phyloP scores from a whole-genome alignment of 1,140 invertebrate species.

The Habropoda laboriosa region DNA sequence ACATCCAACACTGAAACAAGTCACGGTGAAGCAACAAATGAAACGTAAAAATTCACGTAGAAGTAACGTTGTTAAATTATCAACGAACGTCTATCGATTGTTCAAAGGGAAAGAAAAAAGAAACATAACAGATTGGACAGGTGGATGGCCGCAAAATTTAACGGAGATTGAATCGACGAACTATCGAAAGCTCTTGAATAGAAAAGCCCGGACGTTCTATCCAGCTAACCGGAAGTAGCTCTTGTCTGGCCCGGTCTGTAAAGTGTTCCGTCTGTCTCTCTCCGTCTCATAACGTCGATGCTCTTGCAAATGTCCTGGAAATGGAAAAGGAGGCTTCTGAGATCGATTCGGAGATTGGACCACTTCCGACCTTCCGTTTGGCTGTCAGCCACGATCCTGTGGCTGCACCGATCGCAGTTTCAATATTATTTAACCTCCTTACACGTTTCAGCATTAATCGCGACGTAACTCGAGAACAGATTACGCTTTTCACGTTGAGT shows the following conservation, averaged over 20 bases:
- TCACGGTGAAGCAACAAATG: no score
- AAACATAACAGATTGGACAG: constrained; percentile 18
- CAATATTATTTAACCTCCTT: constrained; percentile 49
- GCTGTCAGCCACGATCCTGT: constrained; percentile 59
- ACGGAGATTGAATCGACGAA: constrained; percentile 42
- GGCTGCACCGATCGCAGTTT: constrained; percentile 51
- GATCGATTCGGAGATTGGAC: constrained; percentile 70
- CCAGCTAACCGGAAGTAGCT: constrained; percentile 46
- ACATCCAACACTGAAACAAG: no score
- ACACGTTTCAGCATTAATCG: constrained; percentile 38
- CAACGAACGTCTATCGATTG: no score
- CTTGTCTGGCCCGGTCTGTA: constrained; percentile 28
- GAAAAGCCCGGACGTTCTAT: constrained; percentile 37
- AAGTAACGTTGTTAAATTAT: no score
- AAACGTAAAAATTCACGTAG: not conserved
- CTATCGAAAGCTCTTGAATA: constrained; percentile 35
- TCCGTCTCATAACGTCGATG: constrained; percentile 17
- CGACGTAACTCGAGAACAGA: constrained; percentile 12
- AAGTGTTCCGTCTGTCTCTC: constrained; percentile 45
- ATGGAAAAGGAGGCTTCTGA: constrained; percentile 66
- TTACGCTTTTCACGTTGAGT: not conserved
- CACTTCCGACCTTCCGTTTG: constrained; percentile 64
- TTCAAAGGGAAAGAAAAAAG: not conserved
- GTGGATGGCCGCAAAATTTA: constrained; percentile 23
- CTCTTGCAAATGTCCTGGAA: constrained; percentile 68